Conservation (phyloP, 2,113 vertebrate species). For the Zapus hudsonius region DNA sequence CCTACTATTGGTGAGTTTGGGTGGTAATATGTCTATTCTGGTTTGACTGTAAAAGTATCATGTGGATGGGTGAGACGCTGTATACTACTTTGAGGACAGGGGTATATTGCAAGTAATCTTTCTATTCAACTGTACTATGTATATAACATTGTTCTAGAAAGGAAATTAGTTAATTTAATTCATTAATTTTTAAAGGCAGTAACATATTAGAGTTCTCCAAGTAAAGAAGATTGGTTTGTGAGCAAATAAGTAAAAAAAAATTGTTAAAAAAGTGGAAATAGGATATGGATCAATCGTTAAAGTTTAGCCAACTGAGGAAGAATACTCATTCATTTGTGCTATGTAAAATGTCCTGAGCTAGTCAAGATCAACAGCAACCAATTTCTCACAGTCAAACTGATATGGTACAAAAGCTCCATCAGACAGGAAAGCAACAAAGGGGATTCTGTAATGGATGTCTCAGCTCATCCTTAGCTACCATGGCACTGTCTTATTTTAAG, state of each 20-base stretch:
- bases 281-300: background rate
- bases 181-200: background rate
- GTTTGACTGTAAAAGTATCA: background rate
- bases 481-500: too few species aligned
- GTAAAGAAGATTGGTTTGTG: background rate
- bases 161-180: too few species aligned
- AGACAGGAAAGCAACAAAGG: too few species aligned
- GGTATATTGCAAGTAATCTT: too few species aligned
- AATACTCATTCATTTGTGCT: background rate
- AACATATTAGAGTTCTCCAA: background rate
- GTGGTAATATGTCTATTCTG: background rate
- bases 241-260: background rate
- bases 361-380: too few species aligned
- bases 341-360: too few species aligned
- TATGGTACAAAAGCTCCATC: too few species aligned
- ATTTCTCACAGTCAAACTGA: too few species aligned
- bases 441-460: too few species aligned
- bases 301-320: background rate
- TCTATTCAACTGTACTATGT: background rate
- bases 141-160: background rate
- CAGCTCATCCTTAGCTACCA: too few species aligned
- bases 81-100: accelerated
- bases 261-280: background rate
- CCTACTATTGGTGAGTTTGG: background rate
- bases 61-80: background rate